These are phyloP conservation scores for Brachyhypopomus gauderio DNA, from an alignment of 2,113 vertebrate genomes.

Conservation along the genomic window DNA sequence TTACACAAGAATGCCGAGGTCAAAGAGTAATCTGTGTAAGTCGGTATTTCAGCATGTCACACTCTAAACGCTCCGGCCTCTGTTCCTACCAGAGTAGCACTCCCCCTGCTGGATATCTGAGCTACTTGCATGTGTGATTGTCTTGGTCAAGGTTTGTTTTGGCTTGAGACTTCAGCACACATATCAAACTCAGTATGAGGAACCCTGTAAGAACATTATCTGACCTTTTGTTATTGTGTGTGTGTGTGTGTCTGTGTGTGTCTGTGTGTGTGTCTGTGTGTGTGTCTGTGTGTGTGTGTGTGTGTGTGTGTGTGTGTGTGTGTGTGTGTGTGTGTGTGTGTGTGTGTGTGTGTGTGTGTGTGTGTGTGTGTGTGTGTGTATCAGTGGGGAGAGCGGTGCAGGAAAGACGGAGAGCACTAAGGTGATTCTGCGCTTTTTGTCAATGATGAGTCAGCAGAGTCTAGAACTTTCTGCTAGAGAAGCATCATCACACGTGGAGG, in stretches of 20 bases:
- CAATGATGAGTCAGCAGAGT: conserved; percentile 90
- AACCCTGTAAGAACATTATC: not conserved
- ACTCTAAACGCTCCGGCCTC: not conserved
- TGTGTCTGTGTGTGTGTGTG: conserved; percentile 31
- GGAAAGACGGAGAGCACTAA: conserved; percentile 99
- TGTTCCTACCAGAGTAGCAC: not conserved
- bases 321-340: conserved; percentile 26
- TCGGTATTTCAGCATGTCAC: not conserved
- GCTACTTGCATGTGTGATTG: not conserved
- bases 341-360: conserved; percentile 17
- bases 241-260: conserved; percentile 16
- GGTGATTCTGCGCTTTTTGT: conserved; percentile 92
- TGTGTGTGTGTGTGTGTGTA: conserved; percentile 46
- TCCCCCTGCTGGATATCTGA: not conserved
- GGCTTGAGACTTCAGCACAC: not conserved
- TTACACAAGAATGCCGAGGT: conserved; percentile 47
- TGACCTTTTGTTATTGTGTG: not conserved
- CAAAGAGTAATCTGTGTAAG: conserved; percentile 19
- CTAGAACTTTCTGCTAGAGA: conserved; percentile 79
- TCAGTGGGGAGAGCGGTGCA: conserved; percentile 95
- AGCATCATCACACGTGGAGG: conserved; percentile 85
- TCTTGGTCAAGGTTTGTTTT: not conserved
- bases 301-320: conserved; percentile 40
- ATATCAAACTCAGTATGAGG: not conserved
- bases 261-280: conserved; percentile 22